phyloP scores from a whole-genome alignment of 2,113 vertebrate species.

The Thinocorus orbignyianus region DNA sequence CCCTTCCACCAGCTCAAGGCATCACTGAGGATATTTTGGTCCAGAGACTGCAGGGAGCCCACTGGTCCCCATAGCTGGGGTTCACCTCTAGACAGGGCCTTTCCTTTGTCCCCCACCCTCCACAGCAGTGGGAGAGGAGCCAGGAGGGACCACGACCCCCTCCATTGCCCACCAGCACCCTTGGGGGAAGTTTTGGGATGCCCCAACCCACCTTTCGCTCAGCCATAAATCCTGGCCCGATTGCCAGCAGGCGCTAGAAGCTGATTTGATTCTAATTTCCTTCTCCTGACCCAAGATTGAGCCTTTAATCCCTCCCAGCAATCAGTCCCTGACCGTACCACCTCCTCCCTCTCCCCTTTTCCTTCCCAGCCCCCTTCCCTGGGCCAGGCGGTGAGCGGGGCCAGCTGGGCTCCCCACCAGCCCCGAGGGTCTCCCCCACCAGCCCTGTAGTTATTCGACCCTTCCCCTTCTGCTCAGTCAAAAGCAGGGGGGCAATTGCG shows the following conservation, averaged over 20 bases:
- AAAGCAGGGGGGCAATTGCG: not conserved
- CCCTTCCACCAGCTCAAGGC: not conserved
- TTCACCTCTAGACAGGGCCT: conserved; percentile 27
- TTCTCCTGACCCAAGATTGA: conserved; percentile 9
- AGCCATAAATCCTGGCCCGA: not conserved
- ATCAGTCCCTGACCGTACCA: not conserved
- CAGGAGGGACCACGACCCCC: not conserved
- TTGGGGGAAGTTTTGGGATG: fast-evolving
- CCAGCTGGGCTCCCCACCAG: not conserved
- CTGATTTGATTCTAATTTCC: conserved; percentile 52
- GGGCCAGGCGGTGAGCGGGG: fast-evolving
- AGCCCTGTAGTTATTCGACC: not conserved
- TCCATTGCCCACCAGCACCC: not conserved
- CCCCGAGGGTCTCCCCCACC: not conserved
- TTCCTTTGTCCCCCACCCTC: not conserved
- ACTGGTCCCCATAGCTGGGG: not conserved
- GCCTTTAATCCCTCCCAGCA: conserved; percentile 42
- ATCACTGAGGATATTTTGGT: fast-evolving
- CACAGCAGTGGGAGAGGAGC: not conserved
- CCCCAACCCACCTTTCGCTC: not conserved
- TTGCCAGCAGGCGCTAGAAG: not conserved
- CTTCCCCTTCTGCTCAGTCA: not conserved
- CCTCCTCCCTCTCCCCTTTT: not conserved
- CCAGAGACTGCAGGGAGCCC: not conserved
- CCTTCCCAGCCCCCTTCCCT: not conserved